These are phyloP conservation scores for Tyria jacobaeae DNA, from an alignment of 2,888 invertebrate species.

Conservation along the genomic window DNA sequence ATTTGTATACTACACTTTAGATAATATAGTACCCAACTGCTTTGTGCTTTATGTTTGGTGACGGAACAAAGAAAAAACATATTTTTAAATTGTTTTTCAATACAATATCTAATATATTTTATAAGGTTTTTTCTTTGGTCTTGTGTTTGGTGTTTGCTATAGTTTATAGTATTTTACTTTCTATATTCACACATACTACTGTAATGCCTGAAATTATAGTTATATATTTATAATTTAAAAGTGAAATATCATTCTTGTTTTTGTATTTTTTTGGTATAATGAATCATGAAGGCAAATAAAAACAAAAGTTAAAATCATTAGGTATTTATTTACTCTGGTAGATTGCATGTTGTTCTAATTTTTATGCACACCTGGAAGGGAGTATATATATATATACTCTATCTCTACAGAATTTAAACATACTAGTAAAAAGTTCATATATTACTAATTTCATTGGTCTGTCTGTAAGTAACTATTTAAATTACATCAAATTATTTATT, in stretches of 20 bases:
- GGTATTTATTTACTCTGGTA: too few species aligned
- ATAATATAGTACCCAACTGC: constrained; percentile 29
- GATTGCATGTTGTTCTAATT: neutral
- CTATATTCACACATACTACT: neutral
- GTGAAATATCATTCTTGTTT: too few species aligned
- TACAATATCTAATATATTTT: neutral
- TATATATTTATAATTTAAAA: too few species aligned
- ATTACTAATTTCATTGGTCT: too few species aligned
- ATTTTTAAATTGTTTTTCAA: neutral
- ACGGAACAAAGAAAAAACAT: constrained; percentile 76
- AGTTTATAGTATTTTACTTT: constrained; percentile 6
- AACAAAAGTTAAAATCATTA: neutral
- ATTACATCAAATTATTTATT: too few species aligned
- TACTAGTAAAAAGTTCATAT: too few species aligned
- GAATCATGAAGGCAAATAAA: neutral
- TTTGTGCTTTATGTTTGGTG: constrained; percentile 28
- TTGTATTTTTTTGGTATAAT: too few species aligned
- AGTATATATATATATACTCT: too few species aligned
- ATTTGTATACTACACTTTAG: constrained; percentile 61
- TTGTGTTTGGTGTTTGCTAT: constrained; percentile 64
- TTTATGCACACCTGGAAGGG: too few species aligned
- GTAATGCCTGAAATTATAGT: neutral
- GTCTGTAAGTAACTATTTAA: too few species aligned
- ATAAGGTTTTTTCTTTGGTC: constrained; percentile 80
- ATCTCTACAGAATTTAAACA: too few species aligned